Base-by-base conservation (phyloP, 2,113 vertebrate species). In the Haliaeetus leucogaster region DNA sequence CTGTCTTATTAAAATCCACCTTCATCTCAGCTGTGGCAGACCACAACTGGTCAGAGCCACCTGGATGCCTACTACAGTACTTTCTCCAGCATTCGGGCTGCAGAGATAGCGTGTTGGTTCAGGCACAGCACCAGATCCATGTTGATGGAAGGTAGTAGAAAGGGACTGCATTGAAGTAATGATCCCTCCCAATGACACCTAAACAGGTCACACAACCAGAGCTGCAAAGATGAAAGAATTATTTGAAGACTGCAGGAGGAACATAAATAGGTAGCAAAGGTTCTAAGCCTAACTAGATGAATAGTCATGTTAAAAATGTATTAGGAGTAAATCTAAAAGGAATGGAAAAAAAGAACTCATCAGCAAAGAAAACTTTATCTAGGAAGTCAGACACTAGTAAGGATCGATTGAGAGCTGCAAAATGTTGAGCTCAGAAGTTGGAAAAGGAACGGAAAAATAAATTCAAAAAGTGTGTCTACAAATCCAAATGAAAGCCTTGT, bases 21-120 rank as follows among this genome's bases (percentile, higher is more conserved):
- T 93, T 82, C 53, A n/a, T 88, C 82, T 92, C 40, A 66, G 48
- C 86, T 77, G 79, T 93, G 88, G 50, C 82, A 85, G 66, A 85
- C 40, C 5, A 6, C 63, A 81, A 4, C 67, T 77, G 27, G 53
- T 65, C 73, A 65, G 48, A 90, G 58, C 34, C 66, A 77, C 62
- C 53, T 65, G 79, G 29, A 13, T 68, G 48, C 23, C 34, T 68
- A 62, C 85, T 56, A 2, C 67, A 45, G 58, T 38, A 6, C 53
- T 80, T 48, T 53, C 36, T 20, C 48, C 29, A 22, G 58, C 29
- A 9, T 27, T 56, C 1, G 3, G 26, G 20, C 66, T 47, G 1
- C 0, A 2, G 74, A n/a, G 20, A 15, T 13, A n/a, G 29, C 0
- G 0, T 29, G 50, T 42, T 84, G 2, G 7, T 34, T 89, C 4